Evolutionary conservation across 2,888 invertebrate species (phyloP).

Genomic region (Tillus elongatus): DNA sequence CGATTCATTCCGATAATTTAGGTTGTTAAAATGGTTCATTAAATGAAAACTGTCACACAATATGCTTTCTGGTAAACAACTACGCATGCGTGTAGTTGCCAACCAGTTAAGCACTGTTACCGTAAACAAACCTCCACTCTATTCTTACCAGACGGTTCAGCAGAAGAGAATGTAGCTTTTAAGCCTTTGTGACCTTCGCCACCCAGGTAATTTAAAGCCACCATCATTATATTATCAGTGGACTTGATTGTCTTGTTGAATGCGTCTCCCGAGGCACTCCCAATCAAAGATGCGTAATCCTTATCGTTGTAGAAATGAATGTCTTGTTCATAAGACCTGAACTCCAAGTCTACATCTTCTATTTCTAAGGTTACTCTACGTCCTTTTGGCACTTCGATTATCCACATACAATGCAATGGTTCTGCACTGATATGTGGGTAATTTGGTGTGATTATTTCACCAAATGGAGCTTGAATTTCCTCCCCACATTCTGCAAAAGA

Average conservation of each 20-base stretch:
- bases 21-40: too few relatives aligned
- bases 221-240: slow-evolving; percentile 56
- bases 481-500: neutral
- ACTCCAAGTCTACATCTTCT: slow-evolving; percentile 43
- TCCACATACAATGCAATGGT: slow-evolving; percentile 56
- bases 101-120: too few relatives aligned
- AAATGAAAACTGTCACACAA: too few relatives aligned
- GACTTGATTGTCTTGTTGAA: slow-evolving; percentile 35
- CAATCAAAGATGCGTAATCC: slow-evolving; percentile 7
- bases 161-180: neutral
- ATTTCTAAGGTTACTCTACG: slow-evolving; percentile 55
- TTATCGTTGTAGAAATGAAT: slow-evolving; percentile 50
- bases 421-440: slow-evolving; percentile 51
- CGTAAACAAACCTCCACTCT: too few relatives aligned
- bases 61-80: too few relatives aligned
- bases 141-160: neutral
- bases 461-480: slow-evolving; percentile 49
- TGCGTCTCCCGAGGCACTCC: neutral
- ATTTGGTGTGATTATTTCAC: slow-evolving; percentile 60
- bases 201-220: slow-evolving; percentile 47
- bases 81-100: too few relatives aligned
- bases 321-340: slow-evolving; percentile 19
- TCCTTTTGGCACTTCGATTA: slow-evolving; percentile 54
- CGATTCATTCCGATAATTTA: too few relatives aligned
- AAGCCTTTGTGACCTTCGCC: neutral